Base-by-base conservation (phyloP, 2,113 vertebrate genomes). In the Cacatua alba region DNA sequence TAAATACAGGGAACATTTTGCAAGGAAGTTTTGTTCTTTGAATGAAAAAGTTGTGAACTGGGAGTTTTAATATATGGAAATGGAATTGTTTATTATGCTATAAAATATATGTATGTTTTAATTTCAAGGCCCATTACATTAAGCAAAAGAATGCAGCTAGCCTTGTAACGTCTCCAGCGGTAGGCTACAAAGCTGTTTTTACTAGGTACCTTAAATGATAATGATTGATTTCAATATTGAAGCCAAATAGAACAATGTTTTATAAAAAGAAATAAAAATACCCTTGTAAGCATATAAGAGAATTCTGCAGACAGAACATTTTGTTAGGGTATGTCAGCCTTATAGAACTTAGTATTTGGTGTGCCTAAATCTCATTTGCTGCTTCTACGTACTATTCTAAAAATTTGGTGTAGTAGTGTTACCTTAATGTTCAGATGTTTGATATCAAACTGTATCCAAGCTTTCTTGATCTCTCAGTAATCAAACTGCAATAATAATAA, bases 101-200 rank as follows among this genome's bases (percentile, higher is more conserved):
- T 93, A 94, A 95, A 95, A 93, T 92, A 35, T 79, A 90, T 89
- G 70, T 88, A 65, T 95, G n/a, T 93, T 96, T 96, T 97, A 97
- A 97, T 97, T 98, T 98, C 97, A 97, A 97, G 96, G 95, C 21
- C 93, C 93, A 97, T 97, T 97, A 82, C 94, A 95, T 92, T 83
- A 82, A 51, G 65, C 43, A 91, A 93, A 76, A 92, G 37, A 86
- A 89, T 68, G 33, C 24, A 94, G 63, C 63, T 75, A 80, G 39
- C 77, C 68, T 86, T 76, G 19, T 29, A 86, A 62, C 44, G 46
- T 90, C 60, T 79, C 64, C 44, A 71, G 70, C 46, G 90, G 64
- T 35, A 82, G 53, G 76, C 43, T 94, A 57, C 1, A 57, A 68
- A 82, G 28, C 29, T 68, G 9, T 49, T 71, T 6, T 18, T 43